Evolutionary conservation across 2,888 invertebrate genomes (phyloP), one percentile per base, ranked within the genome.

Genomic region (Empis livida): DNA sequence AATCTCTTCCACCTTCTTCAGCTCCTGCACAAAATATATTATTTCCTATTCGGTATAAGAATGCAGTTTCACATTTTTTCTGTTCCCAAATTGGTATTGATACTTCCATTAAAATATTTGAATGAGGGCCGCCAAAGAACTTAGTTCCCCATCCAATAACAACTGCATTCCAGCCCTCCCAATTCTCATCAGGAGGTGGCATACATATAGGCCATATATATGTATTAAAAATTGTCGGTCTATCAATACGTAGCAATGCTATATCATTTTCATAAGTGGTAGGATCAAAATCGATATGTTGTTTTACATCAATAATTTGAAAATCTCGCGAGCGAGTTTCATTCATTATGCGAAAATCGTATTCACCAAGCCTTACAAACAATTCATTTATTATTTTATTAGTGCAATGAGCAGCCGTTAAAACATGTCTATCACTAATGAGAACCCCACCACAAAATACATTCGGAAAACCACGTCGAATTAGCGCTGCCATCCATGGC

Each of bases 181-280:
- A 78, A 5, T 72, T 65, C 39, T 77, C 61, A 2, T 74, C 76
- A 0, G 75, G 57, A 0, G 84, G 82, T 0, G 90, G 90, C 52
- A 91, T 74, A 61, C 90, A 91, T 46, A 89, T 79, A 0, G 88
- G 89, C 83, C 87, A 86, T 45, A 90, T 82, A 59, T 86, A 87
- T 1, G 79, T 77, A 57, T 83, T 83, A 62, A 87, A 88, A 6
- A 76, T 67, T 0, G 82, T 79, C 0, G 81, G 73, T 10, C 77
- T 68, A 51, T 79, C 73, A 44, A 88, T 68, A 56, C 77, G 79
- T 40, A 91, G 55, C 35, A 90, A 74, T 0, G 86, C 84, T 44
- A 90, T 83, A 58, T 91, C 90, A 59, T 91, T 77, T 52, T 78
- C 78, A 61, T 83, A 86, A 1, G 78, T 82, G 1, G 74, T 61